phyloP scores from a whole-genome alignment of 2,888 invertebrate species.

The Dynastes hyllus region DNA sequence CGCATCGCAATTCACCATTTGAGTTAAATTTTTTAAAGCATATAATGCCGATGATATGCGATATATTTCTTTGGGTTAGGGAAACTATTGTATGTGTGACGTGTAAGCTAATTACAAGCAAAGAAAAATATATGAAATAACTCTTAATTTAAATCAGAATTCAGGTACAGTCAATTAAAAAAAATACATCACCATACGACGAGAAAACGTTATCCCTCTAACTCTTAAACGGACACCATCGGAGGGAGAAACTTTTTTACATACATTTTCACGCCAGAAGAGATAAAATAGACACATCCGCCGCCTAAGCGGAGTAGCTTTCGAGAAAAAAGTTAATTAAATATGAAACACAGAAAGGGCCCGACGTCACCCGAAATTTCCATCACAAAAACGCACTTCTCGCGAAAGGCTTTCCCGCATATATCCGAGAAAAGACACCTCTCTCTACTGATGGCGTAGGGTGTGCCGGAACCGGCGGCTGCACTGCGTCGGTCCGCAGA shows the following conservation, averaged over 20 bases:
- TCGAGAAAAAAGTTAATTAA: slow-evolving; percentile 33
- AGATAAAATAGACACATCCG: slow-evolving; percentile 23
- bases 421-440: slow-evolving; percentile 4
- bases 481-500: no score
- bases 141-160: slow-evolving; percentile 2
- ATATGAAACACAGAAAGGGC: slow-evolving; percentile 38
- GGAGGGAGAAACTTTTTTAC: slow-evolving; percentile 3
- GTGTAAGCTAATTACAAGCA: no score
- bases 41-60: no score
- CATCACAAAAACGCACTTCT: slow-evolving; percentile 36
- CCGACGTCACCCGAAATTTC: slow-evolving; percentile 35
- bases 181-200: not conserved
- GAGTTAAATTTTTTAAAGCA: no score
- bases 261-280: slow-evolving; percentile 33
- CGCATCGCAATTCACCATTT: no score
- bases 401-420: slow-evolving; percentile 9
- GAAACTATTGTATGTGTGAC: no score
- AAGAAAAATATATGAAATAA: no score
- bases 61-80: no score
- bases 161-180: not conserved
- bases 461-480: slow-evolving; percentile 12
- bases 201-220: not conserved
- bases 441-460: slow-evolving; percentile 20
- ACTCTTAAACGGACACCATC: not conserved
- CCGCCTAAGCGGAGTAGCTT: not conserved